Evolutionary conservation across 2,888 invertebrate species (phyloP), one percentile per base, ranked within the genome.

Genomic region (Agriotes lineatus): DNA sequence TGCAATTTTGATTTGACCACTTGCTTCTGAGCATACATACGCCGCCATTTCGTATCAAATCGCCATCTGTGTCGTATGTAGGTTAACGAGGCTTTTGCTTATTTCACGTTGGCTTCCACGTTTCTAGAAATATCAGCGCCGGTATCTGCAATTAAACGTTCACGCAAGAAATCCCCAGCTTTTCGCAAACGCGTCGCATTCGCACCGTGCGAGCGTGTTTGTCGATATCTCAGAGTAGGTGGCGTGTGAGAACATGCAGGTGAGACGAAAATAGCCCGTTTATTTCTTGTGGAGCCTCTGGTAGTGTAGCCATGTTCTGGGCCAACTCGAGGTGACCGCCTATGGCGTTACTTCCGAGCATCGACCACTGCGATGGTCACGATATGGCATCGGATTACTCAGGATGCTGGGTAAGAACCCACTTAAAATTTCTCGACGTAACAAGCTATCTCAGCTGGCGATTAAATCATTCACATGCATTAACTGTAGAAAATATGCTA

Each of bases 261-360:
- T 30, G 44, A 30, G 44, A 30, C 63, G 9, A 54, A 63, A 63
- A 63, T 63, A 63, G 44, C 25, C 6, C 33, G 62, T 63, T 63
- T 63, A 63, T 63, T 54, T 63, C 56, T 30, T 56, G 54, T 39
- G 7, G 44, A 50, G 12, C 52, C 20, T 35, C 16, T n/a, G 33
- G 50, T 30, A 50, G 30, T 30, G 50, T 39, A 20, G 30, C 33
- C 52, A 9, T 52, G 52, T 52, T 52, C 30, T 52, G 16, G 6
- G 16, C 7, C n/a, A n/a, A 33, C 25, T n/a, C n/a, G n/a, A 52
- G 12, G 16, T 33, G 33, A 33, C 33, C 52, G 12, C 18, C 16
- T 52, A 52, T 52, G 52, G 52, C 33, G 33, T 33, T 9, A 33
- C 18, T 52, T 50, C 52, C 52, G 16, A 2, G 18, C 45, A 45